Evolutionary conservation across 1,140 invertebrate genomes (phyloP), one percentile per base, ranked within the genome.

Genomic region (Procambarus virginalis): DNA sequence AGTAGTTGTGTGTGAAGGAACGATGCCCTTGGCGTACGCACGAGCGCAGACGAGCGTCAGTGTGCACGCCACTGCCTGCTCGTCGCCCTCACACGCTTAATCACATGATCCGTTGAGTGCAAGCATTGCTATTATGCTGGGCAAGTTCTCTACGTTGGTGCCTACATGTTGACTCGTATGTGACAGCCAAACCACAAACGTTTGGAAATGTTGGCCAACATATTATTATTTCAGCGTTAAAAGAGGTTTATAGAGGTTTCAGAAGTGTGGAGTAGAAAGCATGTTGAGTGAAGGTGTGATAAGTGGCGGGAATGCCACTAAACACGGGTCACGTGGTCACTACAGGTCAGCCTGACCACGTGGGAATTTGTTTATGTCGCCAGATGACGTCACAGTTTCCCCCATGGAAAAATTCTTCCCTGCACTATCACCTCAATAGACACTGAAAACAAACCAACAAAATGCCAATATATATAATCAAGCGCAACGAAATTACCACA

Each of bases 341-440:
- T 89, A 84, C 73, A 84, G 87, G 87, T 89, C 81, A 89, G 80
- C 22, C 68, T 89, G 80, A 89, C 87, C 87, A 89, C 87, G 87
- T 89, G 87, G 87, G 81, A 78, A 84, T 89, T 89, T 89, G 87
- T 89, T 89, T 89, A 89, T 89, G 87, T 89, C 87, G 87, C 87
- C 87, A 89, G 48, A 89, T 89, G 87, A 89, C 87, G 87, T 89
- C 87, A 89, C 87, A 84, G 45, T 89, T 84, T 84, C 80, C 48
- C 80, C 68, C 81, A 78, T 84, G 80, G 80, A 84, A 80, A 79
- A 81, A 81, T 75, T 10, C 73, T 70, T 49, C 73, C 55, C 6
- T 20, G 8, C 8, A 12, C 60, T 73, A 88, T 55, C 75, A 14
- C 64, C 73, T 34, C 14, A 12, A 34, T 22, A 75, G 58, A 51